Evolutionary conservation across 2,113 vertebrate genomes (phyloP), one percentile per base, ranked within the genome.

Genomic region (Brachyhypopomus occidentalis): DNA sequence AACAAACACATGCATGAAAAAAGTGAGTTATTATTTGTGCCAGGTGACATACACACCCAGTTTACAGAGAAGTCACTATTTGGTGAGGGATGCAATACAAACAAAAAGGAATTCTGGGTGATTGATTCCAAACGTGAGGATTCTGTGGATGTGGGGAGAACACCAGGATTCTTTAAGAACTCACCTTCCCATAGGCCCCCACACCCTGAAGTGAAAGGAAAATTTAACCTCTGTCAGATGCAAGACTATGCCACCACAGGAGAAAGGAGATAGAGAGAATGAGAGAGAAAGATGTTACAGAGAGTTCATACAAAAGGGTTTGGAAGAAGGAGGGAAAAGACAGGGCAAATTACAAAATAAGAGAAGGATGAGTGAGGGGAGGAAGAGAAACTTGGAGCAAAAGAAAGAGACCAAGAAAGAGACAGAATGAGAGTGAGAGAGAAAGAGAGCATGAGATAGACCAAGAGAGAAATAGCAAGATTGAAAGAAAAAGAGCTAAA

Each of bases 151-250:
- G 45, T 83, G 72, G 75, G 66, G 17, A 38, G 63, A 16, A 66
- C 86, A 82, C 85, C 84, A 85, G 89, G 90, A 87, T 84, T 86
- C 83, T 87, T 52, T 71, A 75, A 80, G 1, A 72, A 93, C 93
- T 93, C 91, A 93, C 92, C 93, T 92, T 90, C 88, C 87, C 88
- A 88, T 83, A 72, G 86, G 87, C 84, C 85, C 90, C 90, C 80
- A 88, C 86, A 87, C 88, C 91, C 92, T 92, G 86, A 76, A 88
- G 88, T 86, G 88, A 87, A 90, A 89, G 84, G 84, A 89, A 88
- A 81, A 83, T 56, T 84, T 86, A 87, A 88, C 84, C 83, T 84
- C 81, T 72, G 80, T 84, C 80, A 87, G 79, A 85, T 12, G 71
- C 19, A 72, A 79, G 71, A 83, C 83, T 78, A 83, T 27, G 67